phyloP scores from a whole-genome alignment of 2,888 invertebrate genomes.

The Trilocha varians region DNA sequence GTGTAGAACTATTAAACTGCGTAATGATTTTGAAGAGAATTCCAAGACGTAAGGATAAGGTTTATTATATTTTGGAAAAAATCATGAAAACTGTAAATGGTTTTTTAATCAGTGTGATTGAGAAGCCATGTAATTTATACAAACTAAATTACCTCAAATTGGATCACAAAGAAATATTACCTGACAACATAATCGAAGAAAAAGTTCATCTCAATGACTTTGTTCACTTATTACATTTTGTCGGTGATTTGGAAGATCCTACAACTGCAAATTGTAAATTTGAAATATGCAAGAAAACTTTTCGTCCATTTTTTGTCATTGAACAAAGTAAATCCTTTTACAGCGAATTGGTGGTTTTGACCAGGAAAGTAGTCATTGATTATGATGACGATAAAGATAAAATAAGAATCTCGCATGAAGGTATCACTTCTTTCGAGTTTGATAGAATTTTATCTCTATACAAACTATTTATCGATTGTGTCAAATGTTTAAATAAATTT shows the following conservation, averaged over 20 bases:
- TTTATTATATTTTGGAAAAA: conserved; percentile 20
- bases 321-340: conserved; percentile 24
- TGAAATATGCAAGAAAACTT: conserved; percentile 22
- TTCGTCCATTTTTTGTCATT: conserved; percentile 22
- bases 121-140: conserved; percentile 20
- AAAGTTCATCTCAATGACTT: conserved; percentile 24
- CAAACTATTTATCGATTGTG: conserved; percentile 11
- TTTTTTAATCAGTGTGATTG: conserved; percentile 26
- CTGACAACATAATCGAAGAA: conserved; percentile 15
- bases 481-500: conserved; percentile 9
- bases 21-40: conserved; percentile 26
- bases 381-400: conserved; percentile 13
- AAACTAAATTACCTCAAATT: conserved; percentile 28
- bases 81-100: conserved; percentile 27
- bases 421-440: conserved; percentile 17
- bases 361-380: conserved; percentile 17
- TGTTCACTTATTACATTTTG: conserved; percentile 19
- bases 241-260: conserved; percentile 4
- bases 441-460: conserved; percentile 14
- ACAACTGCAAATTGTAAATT: conserved; percentile 2
- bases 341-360: conserved; percentile 15
- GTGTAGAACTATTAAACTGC: conserved; percentile 22
- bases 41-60: conserved; percentile 16
- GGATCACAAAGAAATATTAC: conserved; percentile 21
- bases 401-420: conserved; percentile 14